Percentiles rank a stretch among this genome's conserved stretches.
Evolutionary conservation across 2,113 vertebrate genomes (phyloP).

Genomic region (Pholis gunnellus): DNA sequence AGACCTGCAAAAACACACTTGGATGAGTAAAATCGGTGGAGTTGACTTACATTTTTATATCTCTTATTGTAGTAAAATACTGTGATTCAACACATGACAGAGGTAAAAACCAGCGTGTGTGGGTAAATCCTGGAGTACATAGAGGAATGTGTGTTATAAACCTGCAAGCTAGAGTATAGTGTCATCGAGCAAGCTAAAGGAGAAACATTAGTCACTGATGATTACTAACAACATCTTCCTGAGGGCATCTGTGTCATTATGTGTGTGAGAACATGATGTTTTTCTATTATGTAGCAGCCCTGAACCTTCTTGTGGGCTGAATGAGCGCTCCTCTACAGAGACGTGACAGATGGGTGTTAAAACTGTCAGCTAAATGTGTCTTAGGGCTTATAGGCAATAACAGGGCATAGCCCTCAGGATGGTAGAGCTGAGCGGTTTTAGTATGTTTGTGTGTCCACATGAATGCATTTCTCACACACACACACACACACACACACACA

Average conservation of each 20-base stretch:
- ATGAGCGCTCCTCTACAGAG: conserved; percentile 40
- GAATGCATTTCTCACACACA: conserved; percentile 9
- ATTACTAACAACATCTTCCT: conserved; percentile 64
- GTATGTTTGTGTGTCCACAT: conserved; percentile 29
- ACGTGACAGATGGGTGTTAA: conserved; percentile 64
- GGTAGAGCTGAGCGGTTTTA: neutral
- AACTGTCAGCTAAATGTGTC: conserved; percentile 66
- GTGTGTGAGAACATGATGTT: conserved; percentile 34
- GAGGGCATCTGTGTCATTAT: conserved; percentile 49
- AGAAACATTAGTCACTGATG: conserved; percentile 65
- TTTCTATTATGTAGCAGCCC: conserved; percentile 28
- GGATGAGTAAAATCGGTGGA: neutral
- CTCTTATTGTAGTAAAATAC: neutral
- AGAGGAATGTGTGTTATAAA: conserved; percentile 26
- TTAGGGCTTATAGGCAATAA: conserved; percentile 54
- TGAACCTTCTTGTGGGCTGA: conserved; percentile 36
- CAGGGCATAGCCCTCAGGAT: conserved; percentile 28
- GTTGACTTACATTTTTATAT: neutral
- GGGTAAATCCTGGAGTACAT: neutral
- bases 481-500: neutral
- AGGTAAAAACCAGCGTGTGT: neutral
- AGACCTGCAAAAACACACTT: neutral
- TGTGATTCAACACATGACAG: neutral
- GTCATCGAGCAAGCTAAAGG: conserved; percentile 42
- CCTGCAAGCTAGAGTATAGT: conserved; percentile 6